phyloP scores from a whole-genome alignment of 2,888 invertebrate genomes.

The Lithosia quadra region DNA sequence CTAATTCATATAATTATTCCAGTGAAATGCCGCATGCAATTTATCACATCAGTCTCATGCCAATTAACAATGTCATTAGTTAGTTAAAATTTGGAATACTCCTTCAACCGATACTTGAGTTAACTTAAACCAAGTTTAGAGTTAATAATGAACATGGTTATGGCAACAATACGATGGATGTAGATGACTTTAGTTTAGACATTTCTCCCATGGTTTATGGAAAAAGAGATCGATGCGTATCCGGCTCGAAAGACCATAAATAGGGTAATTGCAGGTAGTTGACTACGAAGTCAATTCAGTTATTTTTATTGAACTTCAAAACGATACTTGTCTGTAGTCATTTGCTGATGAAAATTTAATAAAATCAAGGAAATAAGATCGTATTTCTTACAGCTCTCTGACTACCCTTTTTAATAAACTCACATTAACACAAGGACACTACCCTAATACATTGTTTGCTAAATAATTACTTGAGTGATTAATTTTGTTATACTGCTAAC shows the following conservation, averaged over 20 bases:
- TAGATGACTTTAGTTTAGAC: background rate
- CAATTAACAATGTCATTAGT: constrained; percentile 39
- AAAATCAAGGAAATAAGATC: background rate
- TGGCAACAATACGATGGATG: constrained; percentile 11
- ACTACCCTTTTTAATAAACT: too few relatives aligned
- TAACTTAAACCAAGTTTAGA: background rate
- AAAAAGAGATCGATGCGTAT: background rate
- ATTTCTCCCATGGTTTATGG: background rate
- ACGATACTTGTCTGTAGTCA: background rate
- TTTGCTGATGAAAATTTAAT: background rate
- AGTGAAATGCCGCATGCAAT: constrained; percentile 53
- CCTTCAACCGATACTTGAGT: constrained; percentile 16
- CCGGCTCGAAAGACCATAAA: background rate
- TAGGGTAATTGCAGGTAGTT: background rate
- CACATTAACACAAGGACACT: too few relatives aligned
- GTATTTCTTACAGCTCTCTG: background rate
- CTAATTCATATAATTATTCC: background rate
- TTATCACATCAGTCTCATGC: constrained; percentile 62
- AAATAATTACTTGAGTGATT: background rate
- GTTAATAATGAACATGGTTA: constrained; percentile 13
- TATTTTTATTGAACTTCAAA: background rate
- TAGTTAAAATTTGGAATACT: constrained; percentile 23
- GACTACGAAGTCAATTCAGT: too few relatives aligned
- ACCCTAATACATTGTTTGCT: background rate
- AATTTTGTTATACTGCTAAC: background rate